Evolutionary conservation across 2,797 vertebrate species (phyloP).

Genomic region (Orestias chungarensis): DNA sequence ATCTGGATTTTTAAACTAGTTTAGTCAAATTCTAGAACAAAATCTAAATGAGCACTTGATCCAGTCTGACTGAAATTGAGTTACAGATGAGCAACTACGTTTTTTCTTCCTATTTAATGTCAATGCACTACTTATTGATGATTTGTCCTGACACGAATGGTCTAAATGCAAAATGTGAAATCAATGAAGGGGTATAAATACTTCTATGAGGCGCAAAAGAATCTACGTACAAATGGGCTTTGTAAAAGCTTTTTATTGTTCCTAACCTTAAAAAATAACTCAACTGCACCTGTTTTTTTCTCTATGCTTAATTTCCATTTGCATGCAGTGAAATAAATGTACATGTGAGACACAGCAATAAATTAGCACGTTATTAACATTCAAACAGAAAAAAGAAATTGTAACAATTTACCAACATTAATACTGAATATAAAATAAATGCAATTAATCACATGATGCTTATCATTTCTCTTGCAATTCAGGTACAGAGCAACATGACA

Average conservation of each 20-base stretch:
- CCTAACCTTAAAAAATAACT: slow-evolving; percentile 86
- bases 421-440: slow-evolving; percentile 99
- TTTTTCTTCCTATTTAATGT: too few species aligned
- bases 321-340: slow-evolving; percentile 92
- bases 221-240: slow-evolving; percentile 48
- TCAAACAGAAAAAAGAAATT: slow-evolving; percentile 81
- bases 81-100: too few species aligned
- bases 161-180: neutral
- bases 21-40: too few species aligned
- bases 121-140: neutral
- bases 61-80: too few species aligned
- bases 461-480: slow-evolving; percentile 82
- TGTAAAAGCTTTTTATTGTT: slow-evolving; percentile 91
- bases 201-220: slow-evolving; percentile 36
- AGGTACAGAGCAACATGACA: slow-evolving; percentile 92
- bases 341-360: slow-evolving; percentile 97
- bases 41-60: too few species aligned
- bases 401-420: slow-evolving; percentile 98
- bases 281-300: slow-evolving; percentile 87
- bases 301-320: slow-evolving; percentile 86
- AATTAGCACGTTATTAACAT: slow-evolving; percentile 99
- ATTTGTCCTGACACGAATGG: neutral
- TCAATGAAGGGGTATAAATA: neutral
- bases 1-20: too few species aligned
- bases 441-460: slow-evolving; percentile 90